Percentiles rank a stretch among this genome's conserved stretches.
Conservation (phyloP, 2,888 invertebrate species). For the Athalia rosae region DNA sequence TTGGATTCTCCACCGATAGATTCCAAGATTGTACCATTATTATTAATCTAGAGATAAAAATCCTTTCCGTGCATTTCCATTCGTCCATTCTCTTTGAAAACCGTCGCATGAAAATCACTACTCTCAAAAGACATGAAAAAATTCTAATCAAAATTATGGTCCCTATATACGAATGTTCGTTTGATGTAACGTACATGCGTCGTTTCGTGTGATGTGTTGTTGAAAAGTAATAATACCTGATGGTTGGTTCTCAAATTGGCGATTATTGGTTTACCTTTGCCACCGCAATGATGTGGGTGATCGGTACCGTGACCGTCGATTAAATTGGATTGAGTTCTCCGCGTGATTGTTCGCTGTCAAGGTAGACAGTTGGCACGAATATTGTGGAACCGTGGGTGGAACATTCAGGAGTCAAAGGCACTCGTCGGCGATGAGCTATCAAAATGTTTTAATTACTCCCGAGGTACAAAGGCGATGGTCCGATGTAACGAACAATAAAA, state of each 20-base stretch:
- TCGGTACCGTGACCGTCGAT: not conserved
- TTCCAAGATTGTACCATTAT: constrained; percentile 1
- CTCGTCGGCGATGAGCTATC: constrained; percentile 43
- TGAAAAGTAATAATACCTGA: not conserved
- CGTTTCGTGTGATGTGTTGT: not conserved
- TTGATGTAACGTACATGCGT: no score
- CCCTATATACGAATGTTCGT: no score
- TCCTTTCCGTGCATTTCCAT: not conserved
- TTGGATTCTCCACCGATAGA: not conserved
- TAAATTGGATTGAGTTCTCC: constrained; percentile 24
- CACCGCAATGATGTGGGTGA: constrained; percentile 3
- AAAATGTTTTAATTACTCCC: constrained; percentile 67
- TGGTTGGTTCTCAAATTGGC: constrained; percentile 4
- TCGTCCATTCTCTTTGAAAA: constrained; percentile 2
- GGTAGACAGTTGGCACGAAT: constrained; percentile 45
- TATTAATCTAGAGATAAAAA: constrained; percentile 23
- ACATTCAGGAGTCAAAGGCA: constrained; percentile 47
- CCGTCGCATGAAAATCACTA: not conserved
- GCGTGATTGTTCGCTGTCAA: constrained; percentile 21
- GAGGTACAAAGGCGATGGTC: constrained; percentile 60
- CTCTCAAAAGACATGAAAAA: no score
- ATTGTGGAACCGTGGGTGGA: no score
- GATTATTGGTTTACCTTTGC: constrained; percentile 23
- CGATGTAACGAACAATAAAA: constrained; percentile 45
- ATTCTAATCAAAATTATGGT: no score